Base-by-base conservation (phyloP, 64 coral and sea anemone species). In the Stichodactyla mertensii region DNA sequence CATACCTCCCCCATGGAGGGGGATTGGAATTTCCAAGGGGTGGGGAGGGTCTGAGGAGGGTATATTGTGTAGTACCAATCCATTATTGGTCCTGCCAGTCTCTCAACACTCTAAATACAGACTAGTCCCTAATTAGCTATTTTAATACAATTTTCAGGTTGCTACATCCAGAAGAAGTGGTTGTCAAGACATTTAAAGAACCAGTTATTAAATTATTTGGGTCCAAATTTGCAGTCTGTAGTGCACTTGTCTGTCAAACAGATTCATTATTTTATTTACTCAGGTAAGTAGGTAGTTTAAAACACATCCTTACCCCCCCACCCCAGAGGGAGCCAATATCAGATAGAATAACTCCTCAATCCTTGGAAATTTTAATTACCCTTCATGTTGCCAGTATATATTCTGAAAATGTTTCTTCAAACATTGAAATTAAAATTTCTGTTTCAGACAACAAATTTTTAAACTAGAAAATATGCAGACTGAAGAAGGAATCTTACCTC, bases 191-290 rank as follows among this genome's bases (percentile, higher is more conserved):
- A 81, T 94, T 90, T 58, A 52, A 54, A 22, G 86, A 90, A 56
- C 79, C 54, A 23, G 80, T 84, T 79, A 85, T 90, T 62, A n/a
- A 90, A 83, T 55, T 94, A 0, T 94, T 94, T 94, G 92, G 88
- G 24, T 86, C 88, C 52, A 87, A 90, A 20, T 94, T 94, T 90
- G 84, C 82, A 14, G 55, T 64, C 52, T 85, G 77, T 22, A 90
- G 22, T 87, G 86, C 85, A 22, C 64, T 94, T 3, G 7, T 77
- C 18, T 77, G 89, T 82, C 85, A 90, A 55, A 87, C 74, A 86
- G 84, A 94, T 28, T 83, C 78, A 56, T 24, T 94, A 66, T 90
- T 94, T 77, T 90, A 87, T 14, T 78, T 94, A 74, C 69, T 94
- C 0, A 94, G 92, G 92, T 94, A 84, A 55, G 1, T 61, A 36